Percentiles rank a stretch among this genome's conserved stretches.
These are phyloP conservation scores for Machaerirhynchus nigripectus DNA, from an alignment of 2,113 vertebrate species.

Conservation along the genomic window DNA sequence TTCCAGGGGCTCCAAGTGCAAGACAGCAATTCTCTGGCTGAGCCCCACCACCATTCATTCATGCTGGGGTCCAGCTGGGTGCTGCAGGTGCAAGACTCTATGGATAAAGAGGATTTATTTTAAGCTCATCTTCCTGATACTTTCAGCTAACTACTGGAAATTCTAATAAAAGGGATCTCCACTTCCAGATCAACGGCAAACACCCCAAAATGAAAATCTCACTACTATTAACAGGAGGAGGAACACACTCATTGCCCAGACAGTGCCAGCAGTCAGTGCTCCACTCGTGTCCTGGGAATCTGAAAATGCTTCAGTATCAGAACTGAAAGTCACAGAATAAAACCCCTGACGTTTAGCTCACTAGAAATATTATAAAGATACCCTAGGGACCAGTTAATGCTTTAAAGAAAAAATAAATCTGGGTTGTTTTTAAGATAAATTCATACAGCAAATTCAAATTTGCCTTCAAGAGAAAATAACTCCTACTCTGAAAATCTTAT, in stretches of 20 bases:
- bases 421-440: neutral
- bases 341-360: neutral
- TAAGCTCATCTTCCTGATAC: neutral
- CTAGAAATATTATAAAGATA: neutral
- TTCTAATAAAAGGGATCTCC: neutral
- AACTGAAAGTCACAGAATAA: neutral
- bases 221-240: neutral
- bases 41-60: neutral
- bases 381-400: neutral
- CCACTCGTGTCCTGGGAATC: neutral
- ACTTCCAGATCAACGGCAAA: neutral
- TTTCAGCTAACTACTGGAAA: neutral
- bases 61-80: neutral
- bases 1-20: neutral
- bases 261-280: neutral
- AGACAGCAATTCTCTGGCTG: neutral
- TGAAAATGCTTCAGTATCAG: neutral
- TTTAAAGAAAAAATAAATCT: neutral
- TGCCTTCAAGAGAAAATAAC: neutral
- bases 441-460: neutral
- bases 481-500: neutral
- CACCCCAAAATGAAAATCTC: neutral
- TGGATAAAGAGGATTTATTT: neutral
- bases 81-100: neutral
- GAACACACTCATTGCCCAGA: neutral